A percentile compares a stretch with the other conserved stretches of the same genome.
Conservation (phyloP, 2,888 invertebrate species). For the Tupiocoris notatus region DNA sequence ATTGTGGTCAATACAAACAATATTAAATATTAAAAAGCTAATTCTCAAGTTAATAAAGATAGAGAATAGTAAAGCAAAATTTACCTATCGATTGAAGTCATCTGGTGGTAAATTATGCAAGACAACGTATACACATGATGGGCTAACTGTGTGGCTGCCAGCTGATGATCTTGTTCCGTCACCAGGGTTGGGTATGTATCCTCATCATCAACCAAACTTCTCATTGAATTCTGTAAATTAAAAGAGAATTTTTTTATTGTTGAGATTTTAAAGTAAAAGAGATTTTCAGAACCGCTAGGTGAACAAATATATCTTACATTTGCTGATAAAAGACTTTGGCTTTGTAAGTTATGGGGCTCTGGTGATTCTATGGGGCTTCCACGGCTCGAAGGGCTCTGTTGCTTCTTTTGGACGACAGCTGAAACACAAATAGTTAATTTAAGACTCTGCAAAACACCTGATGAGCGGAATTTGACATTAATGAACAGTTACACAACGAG, state of each 20-base stretch:
- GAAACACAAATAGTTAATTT: neutral
- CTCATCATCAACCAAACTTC: conserved; percentile 44
- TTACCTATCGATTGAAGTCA: conserved; percentile 80
- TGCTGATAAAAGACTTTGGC: neutral
- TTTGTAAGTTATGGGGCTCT: conserved; percentile 2
- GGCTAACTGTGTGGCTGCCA: conserved; percentile 77
- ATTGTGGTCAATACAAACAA: too few relatives aligned
- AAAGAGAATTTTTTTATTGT: too few relatives aligned
- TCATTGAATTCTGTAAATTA: conserved; percentile 27
- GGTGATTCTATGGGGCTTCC: conserved; percentile 26
- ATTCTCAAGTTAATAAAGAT: too few relatives aligned
- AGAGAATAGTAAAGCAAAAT: neutral
- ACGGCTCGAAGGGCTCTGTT: conserved; percentile 14
- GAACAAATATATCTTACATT: too few relatives aligned
- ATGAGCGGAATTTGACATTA: too few relatives aligned
- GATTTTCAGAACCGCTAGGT: too few relatives aligned
- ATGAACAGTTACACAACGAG: too few relatives aligned
- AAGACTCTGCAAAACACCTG: too few relatives aligned
- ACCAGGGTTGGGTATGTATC: conserved; percentile 56
- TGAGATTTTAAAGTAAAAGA: too few relatives aligned
- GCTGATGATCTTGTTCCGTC: conserved; percentile 63
- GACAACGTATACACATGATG: conserved; percentile 84
- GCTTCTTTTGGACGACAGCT: conserved; percentile 35
- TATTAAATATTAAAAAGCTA: too few relatives aligned
- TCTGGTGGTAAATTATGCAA: conserved; percentile 84